These are phyloP conservation scores for Anadara kagoshimensis DNA, from an alignment of 1,140 invertebrate genomes.

Conservation along the genomic window DNA sequence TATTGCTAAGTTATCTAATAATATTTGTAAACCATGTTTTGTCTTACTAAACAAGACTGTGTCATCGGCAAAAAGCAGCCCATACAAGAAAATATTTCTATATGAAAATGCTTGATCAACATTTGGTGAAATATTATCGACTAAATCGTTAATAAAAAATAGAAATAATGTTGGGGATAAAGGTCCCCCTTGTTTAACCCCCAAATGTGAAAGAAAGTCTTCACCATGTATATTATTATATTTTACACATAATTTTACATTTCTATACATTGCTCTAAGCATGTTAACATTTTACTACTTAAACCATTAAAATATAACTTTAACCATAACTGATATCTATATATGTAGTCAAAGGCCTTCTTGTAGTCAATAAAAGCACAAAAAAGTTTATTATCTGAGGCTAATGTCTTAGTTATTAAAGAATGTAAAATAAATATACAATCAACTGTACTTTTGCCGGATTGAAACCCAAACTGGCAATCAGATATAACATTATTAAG, in stretches of 20 bases:
- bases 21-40: too few species aligned
- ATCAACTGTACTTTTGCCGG: slow-evolving; percentile 17
- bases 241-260: slow-evolving; percentile 13
- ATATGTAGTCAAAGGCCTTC: slow-evolving; percentile 7
- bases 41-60: too few species aligned
- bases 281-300: neutral
- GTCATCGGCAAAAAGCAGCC: too few species aligned
- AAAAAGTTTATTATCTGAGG: neutral
- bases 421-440: slow-evolving; percentile 23
- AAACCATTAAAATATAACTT: neutral
- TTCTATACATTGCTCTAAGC: slow-evolving; percentile 2
- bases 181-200: slow-evolving; percentile 30
- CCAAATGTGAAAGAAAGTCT: neutral
- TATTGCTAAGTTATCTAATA: too few species aligned
- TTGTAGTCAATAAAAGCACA: slow-evolving; percentile 13
- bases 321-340: neutral
- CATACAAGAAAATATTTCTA: too few species aligned
- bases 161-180: too few species aligned
- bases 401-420: slow-evolving; percentile 14
- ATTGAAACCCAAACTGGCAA: slow-evolving; percentile 11
- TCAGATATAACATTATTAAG: slow-evolving; percentile 21
- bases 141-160: too few species aligned
- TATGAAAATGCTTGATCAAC: too few species aligned
- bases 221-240: neutral
- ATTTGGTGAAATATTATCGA: too few species aligned